A percentile compares a stretch with the other conserved stretches of the same genome.
phyloP scores from a whole-genome alignment of 2,113 vertebrate species.

The Oenanthe oenanthe region DNA sequence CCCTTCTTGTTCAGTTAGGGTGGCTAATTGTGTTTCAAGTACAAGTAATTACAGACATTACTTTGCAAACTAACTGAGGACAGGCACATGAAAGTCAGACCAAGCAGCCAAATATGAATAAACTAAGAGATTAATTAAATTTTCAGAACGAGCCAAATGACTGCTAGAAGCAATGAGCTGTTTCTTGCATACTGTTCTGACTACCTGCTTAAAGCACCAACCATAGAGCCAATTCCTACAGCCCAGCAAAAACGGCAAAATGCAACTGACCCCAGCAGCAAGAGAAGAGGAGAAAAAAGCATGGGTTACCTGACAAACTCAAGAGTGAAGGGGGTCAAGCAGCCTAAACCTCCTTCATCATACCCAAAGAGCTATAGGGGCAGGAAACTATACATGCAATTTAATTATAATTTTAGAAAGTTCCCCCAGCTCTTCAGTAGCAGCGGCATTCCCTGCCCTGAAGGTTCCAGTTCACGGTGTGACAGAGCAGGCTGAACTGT shows the following conservation, averaged over 20 bases:
- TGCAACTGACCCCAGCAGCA: neutral
- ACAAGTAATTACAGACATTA: constrained; percentile 4
- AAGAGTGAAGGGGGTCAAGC: neutral
- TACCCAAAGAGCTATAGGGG: neutral
- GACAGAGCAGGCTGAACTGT: neutral
- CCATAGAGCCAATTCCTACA: neutral
- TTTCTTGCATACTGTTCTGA: neutral
- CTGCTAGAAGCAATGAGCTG: constrained; percentile 13
- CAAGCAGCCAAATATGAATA: constrained; percentile 50
- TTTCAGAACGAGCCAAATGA: constrained; percentile 13
- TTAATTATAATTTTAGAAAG: neutral
- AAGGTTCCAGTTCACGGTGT: neutral
- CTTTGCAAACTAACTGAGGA: constrained; percentile 28
- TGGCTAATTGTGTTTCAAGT: constrained; percentile 6
- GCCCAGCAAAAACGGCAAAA: neutral
- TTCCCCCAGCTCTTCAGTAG: neutral
- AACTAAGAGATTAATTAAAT: constrained; percentile 29
- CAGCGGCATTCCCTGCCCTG: neutral
- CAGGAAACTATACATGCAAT: neutral
- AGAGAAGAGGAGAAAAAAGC: neutral
- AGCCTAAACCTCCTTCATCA: neutral
- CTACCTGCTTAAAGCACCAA: constrained; percentile 19
- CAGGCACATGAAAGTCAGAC: constrained; percentile 17
- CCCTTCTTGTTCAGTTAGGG: neutral
- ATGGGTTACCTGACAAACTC: neutral